Evolutionary conservation across 2,888 invertebrate genomes (phyloP).

Genomic region (Macrophya alboannulata): DNA sequence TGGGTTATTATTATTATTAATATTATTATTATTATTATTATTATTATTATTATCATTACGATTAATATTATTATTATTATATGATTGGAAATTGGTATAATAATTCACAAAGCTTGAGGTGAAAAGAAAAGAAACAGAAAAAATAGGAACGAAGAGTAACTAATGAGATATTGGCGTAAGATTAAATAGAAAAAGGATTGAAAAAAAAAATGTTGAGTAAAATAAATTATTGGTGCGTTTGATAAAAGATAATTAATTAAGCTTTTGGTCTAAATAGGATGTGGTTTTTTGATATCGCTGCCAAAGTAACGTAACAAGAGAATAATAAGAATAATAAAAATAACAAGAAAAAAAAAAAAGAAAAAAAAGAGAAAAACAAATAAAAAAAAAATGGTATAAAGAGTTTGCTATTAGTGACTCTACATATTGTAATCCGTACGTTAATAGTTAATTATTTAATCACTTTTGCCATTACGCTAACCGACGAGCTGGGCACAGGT

Average conservation of each 20-base stretch:
- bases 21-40: neutral
- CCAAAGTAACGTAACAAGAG: constrained; percentile 61
- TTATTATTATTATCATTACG: neutral
- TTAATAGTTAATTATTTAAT: constrained; percentile 58
- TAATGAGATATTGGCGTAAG: neutral
- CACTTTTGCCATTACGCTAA: constrained; percentile 61
- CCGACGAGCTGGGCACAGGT: constrained; percentile 57
- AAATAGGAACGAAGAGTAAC: neutral
- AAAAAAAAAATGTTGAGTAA: neutral
- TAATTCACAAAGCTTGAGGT: neutral
- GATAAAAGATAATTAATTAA: constrained; percentile 10
- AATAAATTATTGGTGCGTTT: constrained; percentile 4
- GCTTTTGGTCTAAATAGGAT: neutral
- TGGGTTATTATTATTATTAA: neutral
- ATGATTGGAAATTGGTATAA: neutral
- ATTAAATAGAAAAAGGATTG: neutral
- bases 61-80: neutral
- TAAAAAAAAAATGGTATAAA: constrained; percentile 24
- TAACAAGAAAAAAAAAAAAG: constrained; percentile 32
- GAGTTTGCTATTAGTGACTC: constrained; percentile 30
- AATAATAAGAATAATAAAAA: constrained; percentile 26
- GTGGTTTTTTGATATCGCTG: constrained; percentile 59
- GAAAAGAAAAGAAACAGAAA: neutral
- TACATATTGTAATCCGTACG: constrained; percentile 47
- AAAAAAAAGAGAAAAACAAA: no score